Conservation (phyloP, 2,113 vertebrate genomes). For the Bettongia penicillata region DNA sequence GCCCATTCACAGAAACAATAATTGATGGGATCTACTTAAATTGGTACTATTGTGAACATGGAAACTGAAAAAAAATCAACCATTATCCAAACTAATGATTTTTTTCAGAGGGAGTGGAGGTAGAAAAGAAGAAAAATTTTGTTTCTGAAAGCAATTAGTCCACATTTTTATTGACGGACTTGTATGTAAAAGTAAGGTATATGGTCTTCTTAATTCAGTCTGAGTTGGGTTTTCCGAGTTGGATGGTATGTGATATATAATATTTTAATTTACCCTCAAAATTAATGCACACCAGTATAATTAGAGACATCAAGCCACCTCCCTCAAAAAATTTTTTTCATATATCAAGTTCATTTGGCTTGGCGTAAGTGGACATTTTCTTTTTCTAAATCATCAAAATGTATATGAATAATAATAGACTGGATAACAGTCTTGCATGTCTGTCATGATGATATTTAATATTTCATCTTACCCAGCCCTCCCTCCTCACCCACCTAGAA, state of each 20-base stretch:
- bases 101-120: neutral
- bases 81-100: conserved; percentile 74
- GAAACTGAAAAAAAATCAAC: conserved; percentile 39
- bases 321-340: conserved; percentile 34
- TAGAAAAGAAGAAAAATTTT: conserved; percentile 38
- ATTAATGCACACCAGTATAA: conserved; percentile 21
- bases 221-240: conserved; percentile 40
- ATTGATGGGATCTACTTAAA: conserved; percentile 78
- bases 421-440: conserved; percentile 80
- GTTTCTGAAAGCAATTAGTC: conserved; percentile 81
- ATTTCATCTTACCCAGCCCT: conserved; percentile 56
- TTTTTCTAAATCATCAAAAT: conserved; percentile 74
- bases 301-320: conserved; percentile 58
- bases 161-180: conserved; percentile 76
- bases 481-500: conserved; percentile 57
- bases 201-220: conserved; percentile 51
- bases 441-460: conserved; percentile 74
- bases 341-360: conserved; percentile 66
- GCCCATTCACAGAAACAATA: conserved; percentile 75
- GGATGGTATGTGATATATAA: conserved; percentile 65
- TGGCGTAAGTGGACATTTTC: conserved; percentile 77
- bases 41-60: conserved; percentile 77
- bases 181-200: conserved; percentile 81
- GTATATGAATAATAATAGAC: conserved; percentile 75
- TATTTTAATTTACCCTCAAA: conserved; percentile 71